These are phyloP conservation scores for Aproaerema taeniolella DNA, from an alignment of 2,888 invertebrate genomes.

Conservation along the genomic window DNA sequence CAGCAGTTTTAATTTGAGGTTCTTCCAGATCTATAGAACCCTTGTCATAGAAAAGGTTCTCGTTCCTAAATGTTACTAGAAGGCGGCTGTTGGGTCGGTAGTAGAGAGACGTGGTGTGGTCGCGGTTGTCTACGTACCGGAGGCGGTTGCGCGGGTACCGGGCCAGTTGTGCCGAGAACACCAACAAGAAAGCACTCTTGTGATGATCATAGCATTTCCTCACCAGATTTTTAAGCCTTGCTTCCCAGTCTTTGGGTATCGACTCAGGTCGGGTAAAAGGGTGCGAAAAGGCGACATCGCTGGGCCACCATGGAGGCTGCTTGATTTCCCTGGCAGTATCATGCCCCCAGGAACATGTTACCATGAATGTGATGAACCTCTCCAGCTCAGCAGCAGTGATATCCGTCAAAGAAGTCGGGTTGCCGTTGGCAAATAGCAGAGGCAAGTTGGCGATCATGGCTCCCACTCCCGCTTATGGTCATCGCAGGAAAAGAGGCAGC, in stretches of 20 bases:
- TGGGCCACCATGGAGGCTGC: conserved; percentile 85
- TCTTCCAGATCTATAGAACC: conserved; percentile 49
- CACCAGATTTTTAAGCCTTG: conserved; percentile 80
- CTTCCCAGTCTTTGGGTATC: conserved; percentile 75
- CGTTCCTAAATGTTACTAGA: conserved; percentile 85
- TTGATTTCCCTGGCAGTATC: conserved; percentile 74
- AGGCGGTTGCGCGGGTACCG: conserved; percentile 80
- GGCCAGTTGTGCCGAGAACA: conserved; percentile 83
- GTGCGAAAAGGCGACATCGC: conserved; percentile 79
- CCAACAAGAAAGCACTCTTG: conserved; percentile 82
- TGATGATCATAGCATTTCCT: conserved; percentile 84
- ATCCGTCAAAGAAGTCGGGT: conserved; percentile 81
- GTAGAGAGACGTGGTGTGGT: conserved; percentile 84
- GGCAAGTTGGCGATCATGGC: conserved; percentile 85
- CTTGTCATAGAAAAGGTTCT: conserved; percentile 79
- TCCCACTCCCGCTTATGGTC: conserved; percentile 58
- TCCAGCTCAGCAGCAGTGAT: conserved; percentile 80
- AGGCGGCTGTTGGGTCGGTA: conserved; percentile 80
- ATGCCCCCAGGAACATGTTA: conserved; percentile 84
- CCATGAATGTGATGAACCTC: conserved; percentile 85
- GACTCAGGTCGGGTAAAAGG: conserved; percentile 77
- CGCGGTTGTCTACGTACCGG: conserved; percentile 83
- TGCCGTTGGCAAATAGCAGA: conserved; percentile 83
- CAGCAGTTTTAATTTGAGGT: conserved; percentile 77
- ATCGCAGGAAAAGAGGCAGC: conserved; percentile 58